Evolutionary conservation across 53 echinoderm and acorn worm species (phyloP), one percentile per base, ranked within the genome.

Genomic region (Patiria pectinifera): DNA sequence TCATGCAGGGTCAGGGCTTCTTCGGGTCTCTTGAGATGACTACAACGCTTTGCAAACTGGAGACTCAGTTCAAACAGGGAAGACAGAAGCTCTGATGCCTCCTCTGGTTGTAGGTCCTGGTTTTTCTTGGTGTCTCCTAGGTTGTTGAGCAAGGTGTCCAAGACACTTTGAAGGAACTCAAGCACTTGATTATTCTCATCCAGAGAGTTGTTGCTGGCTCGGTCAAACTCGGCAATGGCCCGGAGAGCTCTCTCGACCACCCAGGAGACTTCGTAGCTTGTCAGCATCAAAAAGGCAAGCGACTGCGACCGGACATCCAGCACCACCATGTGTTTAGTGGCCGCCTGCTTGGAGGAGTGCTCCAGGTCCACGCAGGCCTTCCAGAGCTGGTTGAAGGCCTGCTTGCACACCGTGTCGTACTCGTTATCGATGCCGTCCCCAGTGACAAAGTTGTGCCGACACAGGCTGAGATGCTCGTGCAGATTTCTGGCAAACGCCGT

Each of bases 381-480:
- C 97, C 97, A 98, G 44, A 98, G 91, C 61, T 95, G 94, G 80
- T 93, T 98, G 94, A 95, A 96, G 53, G 97, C 92, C 85, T 98
- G 97, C 71, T 98, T 98, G 53, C 94, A 95, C 63, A 98, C 92
- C 13, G 93, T 95, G 69, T 98, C 97, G 85, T 85, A 96, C 91
- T 97, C 97, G 83, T 95, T 98, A 86, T 97, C 94, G 74, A 91
- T 80, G 35, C 87, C 87, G 46, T 93, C 81, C 66, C 78, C 89
- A 12, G 62, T 88, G 46, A 93, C 48, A 70, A 93, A 94, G 48
- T 91, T 85, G 2, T 49, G 77, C 58, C 47, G 87, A 45, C 91
- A 82, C 44, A 85, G 77, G 35, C 89, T 45, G 25, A 97, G 91
- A 62, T 95, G 92, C 21, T 81, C 47, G 43, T 93, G 91, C 8